phyloP scores from a whole-genome alignment of 2,888 invertebrate species.

The Acrobasis consociella region DNA sequence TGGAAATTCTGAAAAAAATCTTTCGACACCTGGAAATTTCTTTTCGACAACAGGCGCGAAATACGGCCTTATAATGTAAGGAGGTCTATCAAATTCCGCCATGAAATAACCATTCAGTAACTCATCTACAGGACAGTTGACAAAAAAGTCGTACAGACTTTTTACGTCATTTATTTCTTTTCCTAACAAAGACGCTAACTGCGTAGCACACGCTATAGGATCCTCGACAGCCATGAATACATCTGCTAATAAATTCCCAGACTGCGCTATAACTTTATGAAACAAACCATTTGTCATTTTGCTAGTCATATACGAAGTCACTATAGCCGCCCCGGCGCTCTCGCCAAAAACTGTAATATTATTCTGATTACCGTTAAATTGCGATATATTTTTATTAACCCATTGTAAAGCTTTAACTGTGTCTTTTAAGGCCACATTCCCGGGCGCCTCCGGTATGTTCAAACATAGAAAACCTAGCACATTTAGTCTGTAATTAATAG shows the following conservation, averaged over 20 bases:
- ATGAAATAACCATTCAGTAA: conserved; percentile 50
- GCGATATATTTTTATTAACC: conserved; percentile 60
- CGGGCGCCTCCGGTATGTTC: conserved; percentile 63
- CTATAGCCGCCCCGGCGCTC: conserved; percentile 63
- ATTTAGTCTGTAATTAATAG: conserved; percentile 66
- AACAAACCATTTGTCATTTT: conserved; percentile 59
- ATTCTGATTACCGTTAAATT: conserved; percentile 60
- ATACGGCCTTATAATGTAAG: conserved; percentile 46
- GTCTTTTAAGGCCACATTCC: conserved; percentile 69
- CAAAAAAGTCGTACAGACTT: conserved; percentile 51
- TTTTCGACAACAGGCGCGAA: conserved; percentile 63
- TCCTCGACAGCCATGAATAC: conserved; percentile 58
- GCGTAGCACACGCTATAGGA: conserved; percentile 51
- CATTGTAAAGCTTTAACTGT: conserved; percentile 63
- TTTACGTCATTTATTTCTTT: conserved; percentile 42
- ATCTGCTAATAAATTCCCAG: conserved; percentile 59
- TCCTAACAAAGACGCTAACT: conserved; percentile 52
- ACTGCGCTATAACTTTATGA: conserved; percentile 61
- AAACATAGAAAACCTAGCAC: conserved; percentile 66
- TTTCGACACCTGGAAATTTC: conserved; percentile 52
- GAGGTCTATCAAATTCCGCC: conserved; percentile 49
- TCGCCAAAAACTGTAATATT: conserved; percentile 68
- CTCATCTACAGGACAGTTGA: conserved; percentile 51
- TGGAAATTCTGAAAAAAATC: conserved; percentile 57
- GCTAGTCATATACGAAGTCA: conserved; percentile 51